Base-by-base conservation (phyloP, 35 echinoderm and acorn worm genomes). In the Stichopus chloronotus region DNA sequence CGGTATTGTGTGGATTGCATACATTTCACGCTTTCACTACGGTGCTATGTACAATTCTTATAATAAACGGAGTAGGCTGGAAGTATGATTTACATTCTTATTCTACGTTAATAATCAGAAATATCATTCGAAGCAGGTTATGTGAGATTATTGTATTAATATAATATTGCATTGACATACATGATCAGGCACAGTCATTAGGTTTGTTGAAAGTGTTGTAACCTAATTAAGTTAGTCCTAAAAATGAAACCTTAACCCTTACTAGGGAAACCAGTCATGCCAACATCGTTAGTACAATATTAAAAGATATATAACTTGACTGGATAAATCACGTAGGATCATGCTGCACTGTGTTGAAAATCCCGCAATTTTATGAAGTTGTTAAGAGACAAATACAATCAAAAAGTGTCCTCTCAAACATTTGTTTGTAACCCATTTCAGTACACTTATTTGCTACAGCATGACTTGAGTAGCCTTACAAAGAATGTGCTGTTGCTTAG, bases 1-100 rank as follows among this genome's bases (percentile, higher is more conserved):
- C 90, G 14, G 59, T 91, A 23, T 77, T 98, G 16, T 98, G 97
- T 87, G 84, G 97, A 22, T 54, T 91, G 74, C 95, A 96, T 78
- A 79, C 78, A 3, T 85, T 94, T 57, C 97, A 98, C 90, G 91
- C 97, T 7, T 9, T 98, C 19, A 81, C 95, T 58, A 92, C 93
- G 7, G 94, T 95, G 12, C 17, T 91, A 16, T 94, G 72, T 17
- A 94, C 91, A 20, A 86, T 90, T 58, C 11, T 93, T 3, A 96
- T 98, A 24, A 91, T 98, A 58, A 93, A 96, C 88, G 85, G 89
- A 52, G 58, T 86, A 43, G 93, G 92, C 17, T 91, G 88, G 88
- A 94, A 78, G 93, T 94, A 83, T 1, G 93, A 72, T 12, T 56
- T 17, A 25, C 30, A 10, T 13, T 92, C 12, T 16, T 25, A 59